A percentile compares a stretch with the other conserved stretches of the same genome.
Conservation (phyloP, 2,113 vertebrate genomes). For the Lophotis ruficrista region DNA sequence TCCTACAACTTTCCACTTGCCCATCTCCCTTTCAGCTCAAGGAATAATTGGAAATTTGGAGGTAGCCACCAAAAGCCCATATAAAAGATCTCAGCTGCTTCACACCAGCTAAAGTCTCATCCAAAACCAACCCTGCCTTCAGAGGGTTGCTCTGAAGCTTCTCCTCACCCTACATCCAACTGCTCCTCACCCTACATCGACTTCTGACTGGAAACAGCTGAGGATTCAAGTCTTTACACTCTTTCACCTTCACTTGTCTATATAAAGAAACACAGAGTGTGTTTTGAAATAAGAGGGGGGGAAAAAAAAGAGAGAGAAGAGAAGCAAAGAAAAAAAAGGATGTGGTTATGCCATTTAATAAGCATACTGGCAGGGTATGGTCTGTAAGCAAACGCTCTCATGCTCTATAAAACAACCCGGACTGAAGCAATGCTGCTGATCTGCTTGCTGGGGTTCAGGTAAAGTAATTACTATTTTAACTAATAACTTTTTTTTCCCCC, state of each 20-base stretch:
- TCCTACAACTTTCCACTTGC: background rate
- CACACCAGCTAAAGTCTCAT: background rate
- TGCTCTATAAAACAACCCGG: background rate
- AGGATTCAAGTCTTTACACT: background rate
- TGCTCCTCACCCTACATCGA: background rate
- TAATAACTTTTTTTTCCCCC: background rate
- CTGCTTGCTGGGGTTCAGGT: slow-evolving; percentile 7
- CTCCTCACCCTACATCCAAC: too few species aligned
- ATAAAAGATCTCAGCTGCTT: background rate
- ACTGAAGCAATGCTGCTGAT: background rate
- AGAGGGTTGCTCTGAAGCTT: background rate
- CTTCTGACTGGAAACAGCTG: background rate
- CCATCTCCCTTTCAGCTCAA: background rate
- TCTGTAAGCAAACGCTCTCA: background rate
- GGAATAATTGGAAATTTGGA: background rate
- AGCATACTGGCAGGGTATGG: background rate
- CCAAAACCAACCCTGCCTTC: background rate
- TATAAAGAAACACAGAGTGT: background rate
- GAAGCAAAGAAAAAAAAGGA: slow-evolving; percentile 29
- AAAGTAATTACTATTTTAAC: background rate
- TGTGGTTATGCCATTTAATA: slow-evolving; percentile 25
- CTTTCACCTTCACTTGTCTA: background rate
- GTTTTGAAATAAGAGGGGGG: background rate
- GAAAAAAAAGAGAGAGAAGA: background rate
- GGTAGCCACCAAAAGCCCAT: background rate